phyloP scores from a whole-genome alignment of 2,113 vertebrate genomes.

The Atherinomorus stipes region DNA sequence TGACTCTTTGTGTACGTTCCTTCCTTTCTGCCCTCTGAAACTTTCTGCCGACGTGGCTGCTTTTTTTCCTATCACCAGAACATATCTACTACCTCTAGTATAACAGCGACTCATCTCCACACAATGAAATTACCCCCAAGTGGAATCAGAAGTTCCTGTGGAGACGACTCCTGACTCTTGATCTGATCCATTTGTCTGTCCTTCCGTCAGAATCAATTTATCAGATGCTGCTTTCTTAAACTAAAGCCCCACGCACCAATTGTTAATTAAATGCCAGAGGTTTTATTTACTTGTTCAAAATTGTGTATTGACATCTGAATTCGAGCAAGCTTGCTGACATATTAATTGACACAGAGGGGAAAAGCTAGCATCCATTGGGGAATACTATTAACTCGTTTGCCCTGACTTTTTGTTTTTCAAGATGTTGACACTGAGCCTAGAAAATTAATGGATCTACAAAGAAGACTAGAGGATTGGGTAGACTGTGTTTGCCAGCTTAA shows the following conservation, averaged over 20 bases:
- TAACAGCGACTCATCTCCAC: not conserved
- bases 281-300: conserved; percentile 22
- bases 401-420: conserved; percentile 18
- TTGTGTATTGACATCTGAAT: conserved; percentile 17
- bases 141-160: not conserved
- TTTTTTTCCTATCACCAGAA: not conserved
- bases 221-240: conserved; percentile 5
- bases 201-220: not conserved
- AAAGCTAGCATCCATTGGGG: conserved; percentile 13
- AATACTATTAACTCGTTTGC: conserved; percentile 3
- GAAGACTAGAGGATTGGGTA: conserved; percentile 2
- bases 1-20: conserved; percentile 10
- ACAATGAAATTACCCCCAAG: not conserved
- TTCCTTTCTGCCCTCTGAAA: conserved; percentile 6
- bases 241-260: not conserved
- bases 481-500: not conserved
- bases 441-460: conserved; percentile 10
- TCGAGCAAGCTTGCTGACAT: conserved; percentile 22
- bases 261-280: conserved; percentile 1
- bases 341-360: conserved; percentile 40
- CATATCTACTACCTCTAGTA: not conserved
- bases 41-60: not conserved
- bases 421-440: not conserved
- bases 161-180: not conserved
- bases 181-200: not conserved